Base-by-base conservation (phyloP, 2,888 invertebrate genomes). In the Caprella mutica region DNA sequence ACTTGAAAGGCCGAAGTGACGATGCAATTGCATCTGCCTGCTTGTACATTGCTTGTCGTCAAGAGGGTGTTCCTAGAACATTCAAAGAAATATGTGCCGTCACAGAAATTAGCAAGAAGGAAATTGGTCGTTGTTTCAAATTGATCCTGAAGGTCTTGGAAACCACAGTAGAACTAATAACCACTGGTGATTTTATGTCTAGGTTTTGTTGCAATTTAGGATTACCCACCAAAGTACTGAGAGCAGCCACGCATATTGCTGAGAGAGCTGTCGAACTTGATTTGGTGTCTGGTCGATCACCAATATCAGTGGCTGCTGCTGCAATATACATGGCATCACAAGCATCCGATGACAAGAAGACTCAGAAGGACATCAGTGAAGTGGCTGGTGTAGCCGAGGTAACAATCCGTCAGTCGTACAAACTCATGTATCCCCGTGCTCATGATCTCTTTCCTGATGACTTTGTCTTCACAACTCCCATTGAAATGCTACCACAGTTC, bases 261-360 rank as follows among this genome's bases (percentile, higher is more conserved):
- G 81, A 88, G 69, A 91, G 90, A 71, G 93, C 97, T 3, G 93
- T 93, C 0, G 96, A 98, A 70, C 76, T 93, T 74, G 96, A 98
- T 71, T 87, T 98, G 69, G 96, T 97, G 8, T 91, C 97, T 39
- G 97, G 97, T 5, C 81, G 97, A 69, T 96, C 96, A 56, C 98
- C 98, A 0, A 96, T 98, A 66, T 97, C 97, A 0, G 94, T 98
- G 1, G 94, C 98, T 0, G 98, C 98, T 6, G 97, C 98, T 48
- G 96, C 98, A 54, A 99, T 98, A 70, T 98, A 97, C 70, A 97
- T 98, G 97, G 97, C 98, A 2, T 94, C 94, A 14, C 96, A 93
- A 84, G 92, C 94, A 0, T 92, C 91, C 0, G 90, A 89, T 68
- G 86, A 90, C 70, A 89, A 96, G 71, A 83, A 88, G 68, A 88